These are phyloP conservation scores for Zygaena filipendulae DNA, from an alignment of 2,888 invertebrate species.

Conservation along the genomic window DNA sequence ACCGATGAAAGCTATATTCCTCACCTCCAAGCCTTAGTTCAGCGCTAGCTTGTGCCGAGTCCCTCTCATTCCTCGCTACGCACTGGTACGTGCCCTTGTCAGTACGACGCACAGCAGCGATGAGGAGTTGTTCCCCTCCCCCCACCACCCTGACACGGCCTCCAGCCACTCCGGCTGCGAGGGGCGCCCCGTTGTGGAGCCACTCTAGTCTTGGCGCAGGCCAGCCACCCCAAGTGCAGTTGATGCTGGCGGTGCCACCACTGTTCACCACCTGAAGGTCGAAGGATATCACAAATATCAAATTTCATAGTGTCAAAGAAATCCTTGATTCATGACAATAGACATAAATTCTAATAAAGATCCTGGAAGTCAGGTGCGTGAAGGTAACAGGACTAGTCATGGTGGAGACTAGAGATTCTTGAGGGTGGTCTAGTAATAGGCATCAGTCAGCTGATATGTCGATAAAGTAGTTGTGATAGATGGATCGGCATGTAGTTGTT, in stretches of 20 bases:
- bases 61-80: conserved; percentile 80
- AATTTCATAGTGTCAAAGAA: too few species aligned
- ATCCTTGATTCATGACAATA: too few species aligned
- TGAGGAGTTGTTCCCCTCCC: conserved; percentile 46
- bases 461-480: too few species aligned
- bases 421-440: too few species aligned
- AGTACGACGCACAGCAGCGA: conserved; percentile 72
- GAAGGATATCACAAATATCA: too few species aligned
- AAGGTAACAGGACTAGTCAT: too few species aligned
- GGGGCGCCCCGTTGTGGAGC: conserved; percentile 78
- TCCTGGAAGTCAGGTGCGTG: too few species aligned
- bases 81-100: conserved; percentile 93
- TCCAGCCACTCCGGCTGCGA: conserved; percentile 55
- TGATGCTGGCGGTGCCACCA: conserved; percentile 83
- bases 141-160: conserved; percentile 40
- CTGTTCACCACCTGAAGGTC: conserved; percentile 79
- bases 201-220: conserved; percentile 77
- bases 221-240: conserved; percentile 86
- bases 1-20: too few species aligned
- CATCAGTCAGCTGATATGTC: too few species aligned
- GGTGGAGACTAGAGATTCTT: too few species aligned
- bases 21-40: conserved; percentile 83
- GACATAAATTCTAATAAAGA: too few species aligned
- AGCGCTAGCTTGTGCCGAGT: conserved; percentile 83
- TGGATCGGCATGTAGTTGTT: too few species aligned